phyloP scores from a whole-genome alignment of 2,797 vertebrate genomes.

The Chrosomus eos region DNA sequence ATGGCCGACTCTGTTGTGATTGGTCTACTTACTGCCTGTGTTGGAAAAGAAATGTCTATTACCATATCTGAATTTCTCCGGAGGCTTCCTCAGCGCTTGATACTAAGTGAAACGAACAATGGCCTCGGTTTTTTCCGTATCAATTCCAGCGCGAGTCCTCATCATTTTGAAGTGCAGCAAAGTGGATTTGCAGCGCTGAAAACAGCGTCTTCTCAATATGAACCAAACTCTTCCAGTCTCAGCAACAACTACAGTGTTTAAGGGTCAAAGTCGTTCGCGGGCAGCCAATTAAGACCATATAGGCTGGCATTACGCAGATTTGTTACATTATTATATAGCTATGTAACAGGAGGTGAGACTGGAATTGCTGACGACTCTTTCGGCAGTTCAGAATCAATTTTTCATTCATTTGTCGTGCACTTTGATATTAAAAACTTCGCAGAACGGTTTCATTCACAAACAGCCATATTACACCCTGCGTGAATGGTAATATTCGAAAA shows the following conservation, averaged over 20 bases:
- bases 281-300: no score
- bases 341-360: no score
- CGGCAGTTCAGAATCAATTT: neutral
- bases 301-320: neutral
- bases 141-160: accelerated
- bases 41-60: neutral
- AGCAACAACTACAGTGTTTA: no score
- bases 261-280: no score
- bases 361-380: no score
- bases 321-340: no score
- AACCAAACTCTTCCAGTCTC: no score
- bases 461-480: neutral
- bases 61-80: neutral
- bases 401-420: neutral
- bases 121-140: accelerated
- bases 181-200: neutral
- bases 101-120: no score
- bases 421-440: neutral
- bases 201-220: neutral
- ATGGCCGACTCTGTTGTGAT: no score
- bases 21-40: no score
- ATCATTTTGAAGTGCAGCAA: neutral
- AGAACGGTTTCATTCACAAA: neutral
- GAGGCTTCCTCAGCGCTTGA: neutral
- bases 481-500: neutral